phyloP scores from a whole-genome alignment of 2,888 invertebrate genomes.

The Agonum fuliginosum region DNA sequence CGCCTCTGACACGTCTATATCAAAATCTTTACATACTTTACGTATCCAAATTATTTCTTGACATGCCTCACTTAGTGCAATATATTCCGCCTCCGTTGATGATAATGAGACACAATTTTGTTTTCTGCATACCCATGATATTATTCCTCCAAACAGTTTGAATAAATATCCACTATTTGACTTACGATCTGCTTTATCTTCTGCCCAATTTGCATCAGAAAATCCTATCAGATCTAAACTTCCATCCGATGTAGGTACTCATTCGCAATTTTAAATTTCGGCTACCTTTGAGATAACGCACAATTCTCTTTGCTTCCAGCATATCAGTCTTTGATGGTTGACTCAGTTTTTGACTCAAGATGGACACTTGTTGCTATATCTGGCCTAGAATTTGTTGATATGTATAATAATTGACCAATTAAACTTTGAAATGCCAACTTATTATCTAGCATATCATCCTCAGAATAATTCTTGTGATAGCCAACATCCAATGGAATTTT shows the following conservation, averaged over 20 bases:
- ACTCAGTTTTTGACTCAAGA: not conserved
- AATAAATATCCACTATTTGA: constrained; percentile 66
- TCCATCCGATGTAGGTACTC: constrained; percentile 2
- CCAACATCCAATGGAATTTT: no score
- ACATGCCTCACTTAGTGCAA: constrained; percentile 56
- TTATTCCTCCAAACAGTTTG: constrained; percentile 57
- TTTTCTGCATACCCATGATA: constrained; percentile 64
- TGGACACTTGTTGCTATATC: no score
- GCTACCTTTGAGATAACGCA: constrained; percentile 63
- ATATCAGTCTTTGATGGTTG: not conserved
- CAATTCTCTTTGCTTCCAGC: constrained; percentile 63
- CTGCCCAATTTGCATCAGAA: constrained; percentile 67
- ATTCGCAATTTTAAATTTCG: constrained; percentile 54
- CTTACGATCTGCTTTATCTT: constrained; percentile 64
- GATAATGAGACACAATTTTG: constrained; percentile 64
- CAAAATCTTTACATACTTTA: not conserved
- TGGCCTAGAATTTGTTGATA: no score
- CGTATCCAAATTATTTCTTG: constrained; percentile 27
- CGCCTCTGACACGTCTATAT: no score
- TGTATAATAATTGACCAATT: no score
- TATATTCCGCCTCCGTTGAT: not conserved
- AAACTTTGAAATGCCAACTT: no score
- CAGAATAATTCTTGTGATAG: no score
- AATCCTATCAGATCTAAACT: constrained; percentile 57
- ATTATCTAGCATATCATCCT: no score